A percentile compares a stretch with the other conserved stretches of the same genome.
Conservation (phyloP, 2,888 invertebrate genomes). For the Lepidocyrtoides sp. region DNA sequence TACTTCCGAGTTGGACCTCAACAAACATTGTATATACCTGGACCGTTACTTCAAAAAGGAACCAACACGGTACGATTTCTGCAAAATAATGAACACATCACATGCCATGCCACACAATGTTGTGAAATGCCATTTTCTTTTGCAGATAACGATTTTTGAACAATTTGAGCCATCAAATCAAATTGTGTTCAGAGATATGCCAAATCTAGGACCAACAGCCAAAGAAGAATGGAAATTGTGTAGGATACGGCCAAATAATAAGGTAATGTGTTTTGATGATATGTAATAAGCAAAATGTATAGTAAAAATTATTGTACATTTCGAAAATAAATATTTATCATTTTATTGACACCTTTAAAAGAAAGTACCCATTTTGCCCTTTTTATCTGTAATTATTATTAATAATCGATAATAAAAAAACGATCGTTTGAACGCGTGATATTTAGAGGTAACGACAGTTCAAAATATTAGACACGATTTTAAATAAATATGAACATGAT, state of each 20-base stretch:
- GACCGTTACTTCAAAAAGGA: slow-evolving; percentile 90
- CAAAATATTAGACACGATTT: too few species aligned
- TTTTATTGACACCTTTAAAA: slow-evolving; percentile 52
- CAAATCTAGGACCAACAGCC: slow-evolving; percentile 77
- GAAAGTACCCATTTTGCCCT: slow-evolving; percentile 38
- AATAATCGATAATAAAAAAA: neutral
- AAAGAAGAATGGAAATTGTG: slow-evolving; percentile 54
- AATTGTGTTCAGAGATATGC: slow-evolving; percentile 81
- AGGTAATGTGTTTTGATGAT: neutral
- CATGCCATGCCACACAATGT: too few species aligned
- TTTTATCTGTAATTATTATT: too few species aligned
- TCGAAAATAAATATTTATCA: slow-evolving; percentile 56
- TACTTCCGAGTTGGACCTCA: slow-evolving; percentile 95
- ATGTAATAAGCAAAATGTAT: neutral
- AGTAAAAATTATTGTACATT: neutral
- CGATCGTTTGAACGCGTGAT: neutral
- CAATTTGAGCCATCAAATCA: slow-evolving; percentile 80
- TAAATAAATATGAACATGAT: too few species aligned
- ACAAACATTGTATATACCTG: slow-evolving; percentile 93
- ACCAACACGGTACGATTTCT: slow-evolving; percentile 87
- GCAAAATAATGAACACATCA: too few species aligned
- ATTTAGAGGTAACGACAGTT: neutral
- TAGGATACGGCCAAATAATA: slow-evolving; percentile 1
- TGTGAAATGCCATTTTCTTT: too few species aligned
- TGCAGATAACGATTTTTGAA: slow-evolving; percentile 85